Base-by-base conservation (phyloP, 2,113 vertebrate genomes). In the Rhynchomys soricoides region DNA sequence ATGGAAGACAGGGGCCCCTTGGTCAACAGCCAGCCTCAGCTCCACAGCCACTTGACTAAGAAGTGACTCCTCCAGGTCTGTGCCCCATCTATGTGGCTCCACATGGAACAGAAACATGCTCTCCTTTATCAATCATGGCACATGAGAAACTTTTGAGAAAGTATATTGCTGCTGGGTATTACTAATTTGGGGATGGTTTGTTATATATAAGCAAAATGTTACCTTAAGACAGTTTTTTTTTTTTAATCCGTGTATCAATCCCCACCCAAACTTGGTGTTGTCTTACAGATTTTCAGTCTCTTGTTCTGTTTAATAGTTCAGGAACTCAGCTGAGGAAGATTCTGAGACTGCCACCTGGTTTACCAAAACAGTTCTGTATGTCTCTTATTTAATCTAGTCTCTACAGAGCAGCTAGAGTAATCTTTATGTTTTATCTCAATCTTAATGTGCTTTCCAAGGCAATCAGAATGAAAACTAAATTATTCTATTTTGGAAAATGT, bases 381-480 rank as follows among this genome's bases (percentile, higher is more conserved):
- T 34, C n/a, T 10, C 50, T 89, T 40, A 22, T 87, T 79, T 75
- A 87, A 94, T 83, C 74, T 87, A 16, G 93, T 86, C 13, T 87
- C 55, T 19, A 85, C 31, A 75, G 6, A 70, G 64, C n/a, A 50
- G 21, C 70, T 40, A 94, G 24, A 70, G 71, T 75, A 77, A 90
- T 86, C 74, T 92, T 92, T 78, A 40, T 57, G 57, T 52, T 57
- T 59, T 40, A 90, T 91, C 43, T 95, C 90, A 90, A 34, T 87
- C 70, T 78, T 68, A 74, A 87, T 48, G 1, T 48, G 3, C 55
- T 93, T 93, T 57, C 31, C 48, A 37, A 34, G 57, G n/a, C 43
- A 68, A 31, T 96, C 57, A n/a, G 31, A 92, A 83, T 75, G 83
- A 90, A 96, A 85, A 94, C 3, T n/a, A 78, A 64, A 90, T 22